A percentile compares a stretch with the other conserved stretches of the same genome.
These are phyloP conservation scores for Drosophila sechellia DNA, from an alignment of 1,140 invertebrate species.

Conservation along the genomic window DNA sequence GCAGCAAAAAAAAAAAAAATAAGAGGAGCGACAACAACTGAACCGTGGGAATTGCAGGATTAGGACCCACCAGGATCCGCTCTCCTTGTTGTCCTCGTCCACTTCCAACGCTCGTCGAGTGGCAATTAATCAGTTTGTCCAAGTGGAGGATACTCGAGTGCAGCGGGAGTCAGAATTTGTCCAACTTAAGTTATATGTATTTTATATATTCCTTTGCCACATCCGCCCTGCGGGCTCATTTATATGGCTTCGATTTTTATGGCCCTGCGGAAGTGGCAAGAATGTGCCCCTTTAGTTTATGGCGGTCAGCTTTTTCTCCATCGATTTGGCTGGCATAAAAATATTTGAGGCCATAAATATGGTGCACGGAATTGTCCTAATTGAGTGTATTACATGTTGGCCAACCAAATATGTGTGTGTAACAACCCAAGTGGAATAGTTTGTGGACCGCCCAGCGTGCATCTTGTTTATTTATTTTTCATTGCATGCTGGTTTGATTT, in stretches of 20 bases:
- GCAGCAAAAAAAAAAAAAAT: background rate
- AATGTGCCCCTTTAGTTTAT: slow-evolving; percentile 60
- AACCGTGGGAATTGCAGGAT: slow-evolving; percentile 26
- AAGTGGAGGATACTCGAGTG: slow-evolving; percentile 52
- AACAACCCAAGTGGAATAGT: slow-evolving; percentile 19
- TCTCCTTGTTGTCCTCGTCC: slow-evolving; percentile 5
- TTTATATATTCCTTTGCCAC: slow-evolving; percentile 5
- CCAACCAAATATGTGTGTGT: slow-evolving; percentile 26
- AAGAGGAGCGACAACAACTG: slow-evolving; percentile 23
- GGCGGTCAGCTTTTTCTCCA: slow-evolving; percentile 50
- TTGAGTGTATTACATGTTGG: slow-evolving; percentile 73
- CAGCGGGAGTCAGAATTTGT: slow-evolving; percentile 35
- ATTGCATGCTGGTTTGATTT: slow-evolving; percentile 66
- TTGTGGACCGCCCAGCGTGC: slow-evolving; percentile 19
- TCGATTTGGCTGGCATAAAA: slow-evolving; percentile 52
- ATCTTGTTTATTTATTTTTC: slow-evolving; percentile 59
- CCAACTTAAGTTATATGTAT: slow-evolving; percentile 29
- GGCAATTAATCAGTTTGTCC: slow-evolving; percentile 75
- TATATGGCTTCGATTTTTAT: slow-evolving; percentile 78
- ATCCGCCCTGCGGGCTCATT: slow-evolving; percentile 57
- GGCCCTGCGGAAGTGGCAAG: slow-evolving; percentile 32
- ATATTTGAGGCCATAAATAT: slow-evolving; percentile 76
- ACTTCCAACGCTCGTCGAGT: slow-evolving; percentile 45
- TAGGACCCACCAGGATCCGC: slow-evolving; percentile 1
- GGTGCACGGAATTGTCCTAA: slow-evolving; percentile 69